Evolutionary conservation across 2,797 vertebrate genomes (phyloP).

Genomic region (Sebastes reedi): DNA sequence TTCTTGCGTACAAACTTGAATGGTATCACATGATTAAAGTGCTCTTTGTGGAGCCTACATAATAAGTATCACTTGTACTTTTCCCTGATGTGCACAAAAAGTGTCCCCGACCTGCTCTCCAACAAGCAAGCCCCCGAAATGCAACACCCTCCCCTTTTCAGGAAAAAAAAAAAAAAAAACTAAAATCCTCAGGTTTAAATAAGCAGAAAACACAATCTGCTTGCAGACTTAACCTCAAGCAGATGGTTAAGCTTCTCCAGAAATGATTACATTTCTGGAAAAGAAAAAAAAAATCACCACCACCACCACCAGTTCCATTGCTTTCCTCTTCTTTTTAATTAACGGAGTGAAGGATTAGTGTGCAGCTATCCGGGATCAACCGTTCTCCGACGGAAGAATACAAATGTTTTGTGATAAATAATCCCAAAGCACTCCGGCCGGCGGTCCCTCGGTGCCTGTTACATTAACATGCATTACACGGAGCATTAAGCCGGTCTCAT

Average conservation of each 20-base stretch:
- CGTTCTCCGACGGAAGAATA: slow-evolving; percentile 84
- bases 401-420: slow-evolving; percentile 88
- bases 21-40: neutral
- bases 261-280: slow-evolving; percentile 92
- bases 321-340: slow-evolving; percentile 92
- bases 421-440: slow-evolving; percentile 77
- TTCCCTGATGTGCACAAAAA: neutral
- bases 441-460: slow-evolving; percentile 71
- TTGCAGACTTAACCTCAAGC: slow-evolving; percentile 91
- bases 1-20: neutral
- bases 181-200: slow-evolving; percentile 85
- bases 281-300: slow-evolving; percentile 76
- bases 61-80: slow-evolving; percentile 7
- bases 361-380: slow-evolving; percentile 88
- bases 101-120: slow-evolving; percentile 18
- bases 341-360: slow-evolving; percentile 92
- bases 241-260: slow-evolving; percentile 96
- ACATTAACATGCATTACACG: slow-evolving; percentile 86
- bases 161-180: slow-evolving; percentile 55
- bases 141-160: slow-evolving; percentile 53
- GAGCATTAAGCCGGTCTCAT: slow-evolving; percentile 77
- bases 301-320: slow-evolving; percentile 84
- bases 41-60: neutral
- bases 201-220: slow-evolving; percentile 87
- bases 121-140: slow-evolving; percentile 41